phyloP scores from a whole-genome alignment of 2,113 vertebrate species.

The Eclectus roratus region DNA sequence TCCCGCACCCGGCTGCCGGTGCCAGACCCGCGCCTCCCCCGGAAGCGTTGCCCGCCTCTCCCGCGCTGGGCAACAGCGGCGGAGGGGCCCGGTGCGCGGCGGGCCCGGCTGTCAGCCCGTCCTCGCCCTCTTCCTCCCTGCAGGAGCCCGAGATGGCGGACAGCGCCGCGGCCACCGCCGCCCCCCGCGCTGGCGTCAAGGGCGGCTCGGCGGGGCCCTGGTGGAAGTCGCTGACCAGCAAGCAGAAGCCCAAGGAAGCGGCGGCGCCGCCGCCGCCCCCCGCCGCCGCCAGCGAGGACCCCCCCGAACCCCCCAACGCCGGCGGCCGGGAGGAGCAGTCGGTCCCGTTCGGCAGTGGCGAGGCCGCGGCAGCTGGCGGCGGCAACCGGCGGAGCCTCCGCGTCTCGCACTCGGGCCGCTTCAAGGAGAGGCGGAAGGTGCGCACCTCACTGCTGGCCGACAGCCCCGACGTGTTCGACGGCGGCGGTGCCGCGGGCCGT shows the following conservation, averaged over 20 bases:
- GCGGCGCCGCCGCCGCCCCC: background rate
- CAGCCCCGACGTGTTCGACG: constrained; percentile 74
- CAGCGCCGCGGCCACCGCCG: constrained; percentile 37
- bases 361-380: constrained; percentile 58
- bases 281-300: background rate
- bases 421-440: constrained; percentile 85
- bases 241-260: constrained; percentile 76
- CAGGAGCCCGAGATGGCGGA: constrained; percentile 72
- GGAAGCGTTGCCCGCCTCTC: too few relatives aligned
- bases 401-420: constrained; percentile 91
- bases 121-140: background rate
- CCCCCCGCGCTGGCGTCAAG: background rate
- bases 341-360: constrained; percentile 57
- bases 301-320: background rate
- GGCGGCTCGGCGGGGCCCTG: constrained; percentile 57
- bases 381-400: constrained; percentile 85
- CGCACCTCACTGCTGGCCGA: constrained; percentile 81
- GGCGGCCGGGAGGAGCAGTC: constrained; percentile 61
- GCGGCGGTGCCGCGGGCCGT: background rate
- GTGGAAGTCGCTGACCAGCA: constrained; percentile 80
- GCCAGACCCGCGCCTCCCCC: background rate
- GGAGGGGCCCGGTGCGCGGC: background rate
- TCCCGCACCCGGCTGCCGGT: background rate
- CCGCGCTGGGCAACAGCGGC: background rate
- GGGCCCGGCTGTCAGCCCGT: background rate